Conservation (phyloP, 2,113 vertebrate genomes). For the Chinchilla lanigera region DNA sequence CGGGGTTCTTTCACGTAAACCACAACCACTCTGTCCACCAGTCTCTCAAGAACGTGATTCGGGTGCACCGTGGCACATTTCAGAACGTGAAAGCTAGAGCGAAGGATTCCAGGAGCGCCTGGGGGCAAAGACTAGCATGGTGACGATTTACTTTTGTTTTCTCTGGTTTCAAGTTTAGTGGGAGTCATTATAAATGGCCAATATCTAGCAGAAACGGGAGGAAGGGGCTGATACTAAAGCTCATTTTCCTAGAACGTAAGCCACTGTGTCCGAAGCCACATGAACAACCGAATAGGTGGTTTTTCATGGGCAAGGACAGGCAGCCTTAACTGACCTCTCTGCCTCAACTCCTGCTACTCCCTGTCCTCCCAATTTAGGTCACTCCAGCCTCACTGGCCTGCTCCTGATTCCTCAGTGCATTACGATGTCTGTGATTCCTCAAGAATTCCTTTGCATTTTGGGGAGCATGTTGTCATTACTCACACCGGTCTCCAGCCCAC, state of each 20-base stretch:
- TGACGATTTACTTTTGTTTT: not conserved
- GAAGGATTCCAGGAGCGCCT: not conserved
- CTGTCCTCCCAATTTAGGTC: fast-evolving
- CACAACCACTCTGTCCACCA: not conserved
- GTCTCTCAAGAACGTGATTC: not conserved
- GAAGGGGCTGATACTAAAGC: not conserved
- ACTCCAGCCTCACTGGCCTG: not conserved
- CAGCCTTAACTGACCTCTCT: not conserved
- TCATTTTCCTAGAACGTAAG: not conserved
- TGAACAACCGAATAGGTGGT: not conserved
- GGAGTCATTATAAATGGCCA: not conserved
- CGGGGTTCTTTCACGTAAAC: not conserved
- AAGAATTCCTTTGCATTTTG: no score
- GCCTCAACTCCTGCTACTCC: not conserved
- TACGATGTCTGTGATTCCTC: fast-evolving
- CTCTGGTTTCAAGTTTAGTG: not conserved
- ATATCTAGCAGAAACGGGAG: not conserved
- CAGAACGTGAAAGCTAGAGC: not conserved
- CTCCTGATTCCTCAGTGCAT: not conserved
- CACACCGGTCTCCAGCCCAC: not conserved
- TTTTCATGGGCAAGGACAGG: not conserved
- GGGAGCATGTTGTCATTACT: no score
- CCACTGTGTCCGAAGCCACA: not conserved
- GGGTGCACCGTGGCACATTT: not conserved
- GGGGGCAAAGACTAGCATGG: not conserved